Evolutionary conservation across 2,888 invertebrate genomes (phyloP).

Genomic region (Erannis defoliaria): DNA sequence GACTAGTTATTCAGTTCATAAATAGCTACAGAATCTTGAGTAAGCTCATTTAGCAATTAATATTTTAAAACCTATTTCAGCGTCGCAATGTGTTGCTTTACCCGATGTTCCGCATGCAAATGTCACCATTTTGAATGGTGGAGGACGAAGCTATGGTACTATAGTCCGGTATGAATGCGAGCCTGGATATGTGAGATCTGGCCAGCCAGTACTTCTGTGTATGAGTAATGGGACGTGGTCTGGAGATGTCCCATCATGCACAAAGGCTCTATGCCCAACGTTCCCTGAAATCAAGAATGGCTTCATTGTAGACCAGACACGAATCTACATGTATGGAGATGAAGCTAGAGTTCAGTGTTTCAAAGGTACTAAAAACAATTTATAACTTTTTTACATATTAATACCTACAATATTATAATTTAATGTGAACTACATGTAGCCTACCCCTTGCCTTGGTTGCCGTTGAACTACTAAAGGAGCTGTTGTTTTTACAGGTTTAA

Average conservation of each 20-base stretch:
- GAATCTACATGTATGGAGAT: slow-evolving; percentile 94
- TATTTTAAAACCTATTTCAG: slow-evolving; percentile 74
- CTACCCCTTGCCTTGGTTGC: too few relatives aligned
- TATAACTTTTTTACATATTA: too few relatives aligned
- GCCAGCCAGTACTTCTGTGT: slow-evolving; percentile 96
- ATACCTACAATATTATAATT: too few relatives aligned
- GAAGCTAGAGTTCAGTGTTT: slow-evolving; percentile 97
- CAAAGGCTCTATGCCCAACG: slow-evolving; percentile 90
- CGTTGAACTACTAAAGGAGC: too few relatives aligned
- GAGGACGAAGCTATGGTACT: slow-evolving; percentile 96
- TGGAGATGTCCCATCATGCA: slow-evolving; percentile 95
- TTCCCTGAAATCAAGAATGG: slow-evolving; percentile 95
- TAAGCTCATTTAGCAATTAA: too few relatives aligned
- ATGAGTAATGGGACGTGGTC: slow-evolving; percentile 99
- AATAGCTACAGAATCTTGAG: too few relatives aligned
- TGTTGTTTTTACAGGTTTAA: too few relatives aligned
- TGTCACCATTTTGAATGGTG: slow-evolving; percentile 94
- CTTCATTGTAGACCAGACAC: slow-evolving; percentile 92
- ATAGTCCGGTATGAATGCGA: slow-evolving; percentile 97
- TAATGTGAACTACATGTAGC: too few relatives aligned
- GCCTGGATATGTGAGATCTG: slow-evolving; percentile 94
- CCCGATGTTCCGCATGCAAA: slow-evolving; percentile 96
- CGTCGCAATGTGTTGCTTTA: slow-evolving; percentile 95
- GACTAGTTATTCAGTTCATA: too few relatives aligned
- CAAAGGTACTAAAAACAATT: slow-evolving; percentile 83